phyloP scores from a whole-genome alignment of 2,113 vertebrate genomes.

The Rhadina sibilatrix region DNA sequence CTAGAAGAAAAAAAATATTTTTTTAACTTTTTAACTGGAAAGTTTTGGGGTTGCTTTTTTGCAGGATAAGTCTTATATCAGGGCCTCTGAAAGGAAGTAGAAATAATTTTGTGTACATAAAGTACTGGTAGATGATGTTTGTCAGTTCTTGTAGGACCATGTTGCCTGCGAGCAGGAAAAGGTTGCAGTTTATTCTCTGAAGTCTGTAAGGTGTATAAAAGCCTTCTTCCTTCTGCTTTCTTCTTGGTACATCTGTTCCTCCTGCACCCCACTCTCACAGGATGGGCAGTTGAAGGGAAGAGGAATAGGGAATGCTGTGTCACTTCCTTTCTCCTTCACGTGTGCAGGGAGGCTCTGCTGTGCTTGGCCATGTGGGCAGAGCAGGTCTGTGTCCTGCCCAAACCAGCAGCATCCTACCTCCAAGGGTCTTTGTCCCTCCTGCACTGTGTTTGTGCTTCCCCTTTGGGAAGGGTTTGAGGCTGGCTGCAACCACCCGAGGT shows the following conservation, averaged over 20 bases:
- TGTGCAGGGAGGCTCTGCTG: accelerated
- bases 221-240: not conserved
- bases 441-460: not conserved
- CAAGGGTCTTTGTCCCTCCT: not conserved
- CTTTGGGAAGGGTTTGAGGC: not conserved
- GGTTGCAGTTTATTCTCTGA: not conserved
- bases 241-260: not conserved
- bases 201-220: not conserved
- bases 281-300: not conserved
- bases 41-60: not conserved
- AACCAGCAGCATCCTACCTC: not conserved
- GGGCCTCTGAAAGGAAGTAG: not conserved
- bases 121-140: not conserved
- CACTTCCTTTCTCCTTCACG: accelerated
- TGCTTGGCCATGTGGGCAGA: not conserved
- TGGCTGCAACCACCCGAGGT: not conserved
- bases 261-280: not conserved
- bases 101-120: not conserved
- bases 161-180: not conserved
- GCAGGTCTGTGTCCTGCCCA: not conserved
- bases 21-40: not conserved
- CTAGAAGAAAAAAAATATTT: not conserved
- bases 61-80: not conserved
- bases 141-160: not conserved
- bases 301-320: not conserved